These are phyloP conservation scores for Panorpa germanica DNA, from an alignment of 2,888 invertebrate genomes.

Conservation along the genomic window DNA sequence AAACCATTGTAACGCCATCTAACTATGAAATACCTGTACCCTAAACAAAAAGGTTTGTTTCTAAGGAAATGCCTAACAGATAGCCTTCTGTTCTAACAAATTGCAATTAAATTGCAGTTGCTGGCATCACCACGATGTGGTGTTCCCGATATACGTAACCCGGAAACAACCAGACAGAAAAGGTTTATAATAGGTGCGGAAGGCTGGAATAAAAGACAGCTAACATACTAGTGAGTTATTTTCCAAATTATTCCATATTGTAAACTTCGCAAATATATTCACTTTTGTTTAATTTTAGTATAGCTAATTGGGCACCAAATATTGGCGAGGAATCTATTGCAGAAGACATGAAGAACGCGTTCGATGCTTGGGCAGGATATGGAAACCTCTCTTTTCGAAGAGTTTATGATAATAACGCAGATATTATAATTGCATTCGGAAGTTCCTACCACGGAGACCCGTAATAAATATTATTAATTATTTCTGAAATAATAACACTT, in stretches of 20 bases:
- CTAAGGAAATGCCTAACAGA: too few relatives aligned
- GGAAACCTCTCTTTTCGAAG: constrained; percentile 36
- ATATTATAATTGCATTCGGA: constrained; percentile 57
- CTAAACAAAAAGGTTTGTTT: too few relatives aligned
- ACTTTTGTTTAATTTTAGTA: constrained; percentile 24
- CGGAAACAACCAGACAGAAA: constrained; percentile 23
- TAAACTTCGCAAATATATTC: background rate
- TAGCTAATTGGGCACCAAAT: constrained; percentile 47
- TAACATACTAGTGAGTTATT: constrained; percentile 44
- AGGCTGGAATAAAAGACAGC: constrained; percentile 46
- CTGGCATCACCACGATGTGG: constrained; percentile 50
- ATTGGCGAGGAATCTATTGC: constrained; percentile 33
- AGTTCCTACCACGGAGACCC: constrained; percentile 48
- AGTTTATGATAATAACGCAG: constrained; percentile 33
- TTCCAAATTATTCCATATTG: background rate
- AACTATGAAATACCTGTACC: too few relatives aligned
- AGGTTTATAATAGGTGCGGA: constrained; percentile 38
- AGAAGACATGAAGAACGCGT: constrained; percentile 35
- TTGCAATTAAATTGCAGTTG: constrained; percentile 28
- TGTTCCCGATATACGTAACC: constrained; percentile 38
- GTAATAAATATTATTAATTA: too few relatives aligned
- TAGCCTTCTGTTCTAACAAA: constrained; percentile 5
- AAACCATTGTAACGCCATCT: too few relatives aligned
- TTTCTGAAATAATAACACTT: constrained; percentile 4
- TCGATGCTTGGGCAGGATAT: constrained; percentile 49